These are phyloP conservation scores for Ferdinandea cuprea DNA, from an alignment of 2,888 invertebrate genomes.

Conservation along the genomic window DNA sequence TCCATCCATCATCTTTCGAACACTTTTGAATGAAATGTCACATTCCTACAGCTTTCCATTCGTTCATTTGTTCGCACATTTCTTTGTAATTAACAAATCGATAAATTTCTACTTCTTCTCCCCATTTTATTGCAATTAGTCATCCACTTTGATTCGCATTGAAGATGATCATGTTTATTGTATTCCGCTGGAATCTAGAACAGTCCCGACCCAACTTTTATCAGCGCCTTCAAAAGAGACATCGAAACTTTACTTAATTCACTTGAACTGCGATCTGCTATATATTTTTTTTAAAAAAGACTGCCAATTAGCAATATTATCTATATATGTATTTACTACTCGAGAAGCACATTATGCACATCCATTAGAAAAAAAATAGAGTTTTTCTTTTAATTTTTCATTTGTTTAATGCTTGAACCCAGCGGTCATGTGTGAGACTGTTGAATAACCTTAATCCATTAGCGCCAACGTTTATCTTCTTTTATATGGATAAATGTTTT, in stretches of 20 bases:
- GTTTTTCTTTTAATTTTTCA: not conserved
- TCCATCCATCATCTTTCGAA: too few relatives aligned
- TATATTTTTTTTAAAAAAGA: conserved; percentile 16
- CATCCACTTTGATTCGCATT: not conserved
- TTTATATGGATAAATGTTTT: not conserved
- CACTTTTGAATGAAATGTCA: too few relatives aligned
- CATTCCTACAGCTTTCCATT: too few relatives aligned
- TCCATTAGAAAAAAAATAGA: too few relatives aligned
- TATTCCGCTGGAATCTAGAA: conserved; percentile 7
- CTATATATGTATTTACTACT: too few relatives aligned
- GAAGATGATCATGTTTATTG: not conserved
- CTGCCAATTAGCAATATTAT: conserved; percentile 45
- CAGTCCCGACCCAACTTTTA: not conserved
- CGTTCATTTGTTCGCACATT: not conserved
- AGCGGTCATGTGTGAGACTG: conserved; percentile 14
- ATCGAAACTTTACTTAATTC: conserved; percentile 14
- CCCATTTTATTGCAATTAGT: not conserved
- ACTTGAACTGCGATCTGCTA: conserved; percentile 32
- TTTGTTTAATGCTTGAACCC: not conserved
- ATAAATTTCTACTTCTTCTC: conserved; percentile 8
- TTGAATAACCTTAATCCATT: conserved; percentile 48
- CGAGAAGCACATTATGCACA: too few relatives aligned
- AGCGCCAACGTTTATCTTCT: not conserved
- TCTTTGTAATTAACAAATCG: conserved; percentile 19
- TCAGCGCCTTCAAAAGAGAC: not conserved